Evolutionary conservation across 2,113 vertebrate species (phyloP).

Genomic region (Zosterops hypoxanthus): DNA sequence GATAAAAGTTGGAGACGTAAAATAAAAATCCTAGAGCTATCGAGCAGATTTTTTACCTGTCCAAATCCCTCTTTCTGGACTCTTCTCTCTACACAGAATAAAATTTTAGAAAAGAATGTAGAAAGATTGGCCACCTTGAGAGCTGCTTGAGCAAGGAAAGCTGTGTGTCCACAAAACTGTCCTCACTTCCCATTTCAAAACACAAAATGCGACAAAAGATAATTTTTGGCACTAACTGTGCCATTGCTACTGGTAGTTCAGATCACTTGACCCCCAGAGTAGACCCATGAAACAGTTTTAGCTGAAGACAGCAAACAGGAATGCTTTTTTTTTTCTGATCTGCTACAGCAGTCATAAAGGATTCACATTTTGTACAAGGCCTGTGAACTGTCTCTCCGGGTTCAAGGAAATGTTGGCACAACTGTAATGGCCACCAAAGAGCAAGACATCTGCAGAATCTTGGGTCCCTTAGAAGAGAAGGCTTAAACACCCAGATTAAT

Average conservation of each 20-base stretch:
- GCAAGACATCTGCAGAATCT: background rate
- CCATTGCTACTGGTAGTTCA: background rate
- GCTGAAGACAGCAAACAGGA: background rate
- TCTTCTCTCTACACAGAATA: background rate
- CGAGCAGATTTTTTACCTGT: background rate
- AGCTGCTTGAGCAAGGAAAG: background rate
- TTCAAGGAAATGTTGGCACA: background rate
- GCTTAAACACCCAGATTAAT: background rate
- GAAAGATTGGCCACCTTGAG: background rate
- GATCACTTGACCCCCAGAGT: background rate
- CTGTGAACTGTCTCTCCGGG: fast-evolving
- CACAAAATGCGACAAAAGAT: background rate
- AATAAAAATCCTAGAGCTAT: background rate
- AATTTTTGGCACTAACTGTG: background rate
- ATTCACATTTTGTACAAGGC: background rate
- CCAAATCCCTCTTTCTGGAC: background rate
- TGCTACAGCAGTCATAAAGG: background rate
- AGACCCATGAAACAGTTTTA: background rate
- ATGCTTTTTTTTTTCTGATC: background rate
- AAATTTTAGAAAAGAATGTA: background rate
- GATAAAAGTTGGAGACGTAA: background rate
- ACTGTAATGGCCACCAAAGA: background rate
- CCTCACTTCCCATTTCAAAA: background rate
- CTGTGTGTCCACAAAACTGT: background rate
- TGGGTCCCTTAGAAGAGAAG: background rate